These are phyloP conservation scores for Avahi laniger DNA, from an alignment of 2,797 vertebrate genomes.

Conservation along the genomic window DNA sequence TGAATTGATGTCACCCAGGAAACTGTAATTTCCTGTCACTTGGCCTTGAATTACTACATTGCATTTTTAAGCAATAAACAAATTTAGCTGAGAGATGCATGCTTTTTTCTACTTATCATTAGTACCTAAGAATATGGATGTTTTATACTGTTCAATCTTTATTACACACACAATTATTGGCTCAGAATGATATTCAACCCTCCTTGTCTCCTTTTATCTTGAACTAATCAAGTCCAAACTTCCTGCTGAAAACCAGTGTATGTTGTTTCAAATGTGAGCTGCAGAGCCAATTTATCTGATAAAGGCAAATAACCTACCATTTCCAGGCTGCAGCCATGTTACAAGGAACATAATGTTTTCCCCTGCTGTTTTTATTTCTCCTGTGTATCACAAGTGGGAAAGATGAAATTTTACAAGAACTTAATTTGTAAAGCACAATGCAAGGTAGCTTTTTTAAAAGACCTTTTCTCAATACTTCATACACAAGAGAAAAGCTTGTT, in stretches of 20 bases:
- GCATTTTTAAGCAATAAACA: conserved; percentile 68
- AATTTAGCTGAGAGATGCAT: conserved; percentile 65
- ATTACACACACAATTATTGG: conserved; percentile 62
- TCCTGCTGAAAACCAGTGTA: conserved; percentile 63
- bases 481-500: neutral
- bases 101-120: conserved; percentile 69
- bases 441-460: neutral
- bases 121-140: conserved; percentile 66
- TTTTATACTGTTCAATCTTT: conserved; percentile 57
- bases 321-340: conserved; percentile 36
- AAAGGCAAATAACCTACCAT: conserved; percentile 52
- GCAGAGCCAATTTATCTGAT: conserved; percentile 68
- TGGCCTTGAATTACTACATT: conserved; percentile 70
- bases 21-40: conserved; percentile 74
- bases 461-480: neutral
- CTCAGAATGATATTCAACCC: conserved; percentile 51
- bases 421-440: neutral
- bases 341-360: conserved; percentile 41
- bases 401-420: neutral
- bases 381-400: conserved; percentile 34
- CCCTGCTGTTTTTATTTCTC: conserved; percentile 64
- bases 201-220: conserved; percentile 62
- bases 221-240: conserved; percentile 72
- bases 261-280: conserved; percentile 62
- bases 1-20: conserved; percentile 70